A percentile compares a stretch with the other conserved stretches of the same genome.
Conservation (phyloP, 2,888 invertebrate genomes). For the Heliconius ethilla region DNA sequence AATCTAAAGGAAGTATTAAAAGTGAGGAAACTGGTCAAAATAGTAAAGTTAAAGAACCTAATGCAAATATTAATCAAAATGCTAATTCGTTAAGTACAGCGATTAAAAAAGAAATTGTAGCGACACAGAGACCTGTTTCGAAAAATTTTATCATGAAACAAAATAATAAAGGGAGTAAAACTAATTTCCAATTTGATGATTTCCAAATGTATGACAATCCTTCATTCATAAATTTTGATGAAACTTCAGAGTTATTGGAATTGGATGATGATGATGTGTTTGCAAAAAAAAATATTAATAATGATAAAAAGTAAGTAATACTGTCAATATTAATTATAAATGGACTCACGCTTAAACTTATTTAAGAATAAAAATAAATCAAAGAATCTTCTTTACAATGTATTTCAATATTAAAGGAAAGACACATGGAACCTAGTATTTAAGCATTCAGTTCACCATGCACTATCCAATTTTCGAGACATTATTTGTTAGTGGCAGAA, state of each 20-base stretch:
- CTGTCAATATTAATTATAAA: background rate
- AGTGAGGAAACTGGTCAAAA: background rate
- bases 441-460: background rate
- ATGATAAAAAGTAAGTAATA: slow-evolving; percentile 27
- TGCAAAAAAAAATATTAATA: background rate
- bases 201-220: slow-evolving; percentile 32
- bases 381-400: background rate
- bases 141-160: background rate
- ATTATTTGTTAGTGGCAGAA: background rate
- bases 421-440: background rate
- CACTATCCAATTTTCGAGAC: background rate
- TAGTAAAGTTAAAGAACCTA: background rate
- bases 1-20: background rate
- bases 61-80: background rate
- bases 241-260: slow-evolving; percentile 24
- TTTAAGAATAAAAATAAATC: too few relatives aligned
- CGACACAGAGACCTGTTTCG: background rate
- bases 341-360: too few relatives aligned
- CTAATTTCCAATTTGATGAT: slow-evolving; percentile 27
- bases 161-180: background rate
- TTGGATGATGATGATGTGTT: slow-evolving; percentile 34
- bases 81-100: background rate
- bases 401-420: background rate
- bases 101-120: background rate
- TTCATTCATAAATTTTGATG: slow-evolving; percentile 32